Evolutionary conservation across 2,888 invertebrate species (phyloP), one percentile per base, ranked within the genome.

Genomic region (Caradrina kadenii): DNA sequence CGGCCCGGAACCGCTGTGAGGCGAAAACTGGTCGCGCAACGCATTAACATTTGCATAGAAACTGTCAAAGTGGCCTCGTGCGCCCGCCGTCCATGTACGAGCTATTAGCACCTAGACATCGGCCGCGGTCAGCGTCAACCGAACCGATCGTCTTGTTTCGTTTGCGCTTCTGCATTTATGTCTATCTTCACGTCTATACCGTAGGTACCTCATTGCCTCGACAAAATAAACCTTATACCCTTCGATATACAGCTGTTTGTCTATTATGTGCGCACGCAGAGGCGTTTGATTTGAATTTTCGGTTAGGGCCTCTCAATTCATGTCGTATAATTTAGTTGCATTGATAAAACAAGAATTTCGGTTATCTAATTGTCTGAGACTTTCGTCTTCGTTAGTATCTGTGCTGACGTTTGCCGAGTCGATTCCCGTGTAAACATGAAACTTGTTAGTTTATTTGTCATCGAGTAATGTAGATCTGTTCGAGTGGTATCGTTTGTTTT

Each of bases 11-110:
- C 94, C 91, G 88, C 92, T 90, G 85, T 86, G 90, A 90, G 89
- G 90, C 92, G 89, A 93, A 91, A 95, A 96, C 95, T 94, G 93
- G 96, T 95, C 94, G 90, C 89, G 90, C 90, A 90, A 92, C 93
- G 94, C 92, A 93, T 92, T 91, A 90, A 90, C 92, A 96, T 96
- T 96, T 95, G 95, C 96, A 95, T 96, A 96, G 95, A 95, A 94
- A 95, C 95, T 95, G 95, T 94, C 94, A 93, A 91, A 87, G 90
- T 89, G 92, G 94, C 92, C 91, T 92, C 91, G 92, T 87, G 89
- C 81, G 77, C 69, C 81, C 81, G 73, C 76, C 72, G 83, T 87
- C 90, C 89, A 87, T 89, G 88, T 88, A 70, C 86, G 68, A 79
- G 82, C 91, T 89, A 93, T 94, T 94, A 94, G 93, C 94, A 93